Evolutionary conservation across 2,797 vertebrate species (phyloP), one percentile per base, ranked within the genome.

Genomic region (Sylvilagus floridanus): DNA sequence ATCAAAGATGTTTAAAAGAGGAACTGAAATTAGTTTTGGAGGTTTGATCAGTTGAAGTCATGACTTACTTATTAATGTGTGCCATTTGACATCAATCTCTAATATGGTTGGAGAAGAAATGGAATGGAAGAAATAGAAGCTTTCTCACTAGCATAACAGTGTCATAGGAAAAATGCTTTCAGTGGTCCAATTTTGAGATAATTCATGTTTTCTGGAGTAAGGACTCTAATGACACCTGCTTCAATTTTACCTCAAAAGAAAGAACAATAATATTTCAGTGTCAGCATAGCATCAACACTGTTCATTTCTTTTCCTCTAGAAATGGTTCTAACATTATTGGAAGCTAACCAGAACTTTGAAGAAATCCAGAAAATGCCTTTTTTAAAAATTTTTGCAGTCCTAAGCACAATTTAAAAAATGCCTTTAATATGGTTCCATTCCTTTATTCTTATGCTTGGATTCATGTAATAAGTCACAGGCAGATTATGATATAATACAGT

Each of bases 401-500:
- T 57, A 57, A n/a, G 24, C 30, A 11, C 73, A 5, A 26, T 47
- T 76, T 84, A 50, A 21, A 83, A 77, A 69, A 52, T 71, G 8
- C 3, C 21, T 35, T 78, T 76, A 47, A 62, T 7, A 32, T 63
- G 5, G 54, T 91, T 17, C 17, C 62, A 72, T 83, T 91, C 75
- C 28, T 88, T 79, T 88, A 82, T 78, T 79, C 30, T 77, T 35
- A n/a, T n/a, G 19, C 30, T 50, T 78, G 7, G 30, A 60, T 83
- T 95, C 65, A 35, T 57, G 96, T 91, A 72, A n/a, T 32, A 90
- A 52, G 50, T 88, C 12, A 78, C 4, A 65, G 88, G 60, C n/a
- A 93, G 93, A 94, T 96, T 84, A 62, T 82, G 88, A 96, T n/a
- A 66, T 60, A 96, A 85, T 78, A 50, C 0, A 22, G 19, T 28